Evolutionary conservation across 2,113 vertebrate genomes (phyloP), one percentile per base, ranked within the genome.

Genomic region (Brienomyrus brachyistius): DNA sequence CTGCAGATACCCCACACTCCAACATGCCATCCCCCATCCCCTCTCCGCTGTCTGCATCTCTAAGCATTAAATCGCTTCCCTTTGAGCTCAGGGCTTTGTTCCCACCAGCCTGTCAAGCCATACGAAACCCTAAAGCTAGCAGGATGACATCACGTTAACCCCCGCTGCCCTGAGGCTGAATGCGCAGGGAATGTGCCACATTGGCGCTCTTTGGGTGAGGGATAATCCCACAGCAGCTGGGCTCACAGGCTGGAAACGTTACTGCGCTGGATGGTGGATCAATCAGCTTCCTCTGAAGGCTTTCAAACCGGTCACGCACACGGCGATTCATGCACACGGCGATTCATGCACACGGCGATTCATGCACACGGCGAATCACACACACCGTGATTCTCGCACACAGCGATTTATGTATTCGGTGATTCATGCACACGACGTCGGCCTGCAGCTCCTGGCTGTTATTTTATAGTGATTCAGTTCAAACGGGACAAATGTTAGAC

Each of bases 111-210:
- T 45, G 54, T 85, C 90, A 51, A 70, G 89, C 70, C 40, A 48
- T 62, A 90, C 82, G 83, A 90, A 93, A 92, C 91, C 92, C 90
- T 90, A 92, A 94, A 92, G 93, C 94, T 92, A 91, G 93, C 91
- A 92, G 90, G 93, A 95, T 96, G 94, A 96, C 95, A 94, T 95
- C 95, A 95, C 92, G 90, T 92, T 86, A 90, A 90, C 89, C 90
- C 91, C 91, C 90, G 90, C 92, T 85, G 88, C 91, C 91, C 91
- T 90, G 89, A 93, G 92, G 66, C 90, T 94, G 94, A 94, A 93
- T 94, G 93, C 92, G 90, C 87, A 89, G 92, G 94, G 95, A 96
- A 96, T 95, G 95, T 95, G 95, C 94, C 93, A 93, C 91, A 94
- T 93, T 94, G 93, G 95, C 94, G 89, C 92, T 94, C 54, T 62